Base-by-base conservation (phyloP, 2,797 vertebrate species). In the Margarornis squamiger region DNA sequence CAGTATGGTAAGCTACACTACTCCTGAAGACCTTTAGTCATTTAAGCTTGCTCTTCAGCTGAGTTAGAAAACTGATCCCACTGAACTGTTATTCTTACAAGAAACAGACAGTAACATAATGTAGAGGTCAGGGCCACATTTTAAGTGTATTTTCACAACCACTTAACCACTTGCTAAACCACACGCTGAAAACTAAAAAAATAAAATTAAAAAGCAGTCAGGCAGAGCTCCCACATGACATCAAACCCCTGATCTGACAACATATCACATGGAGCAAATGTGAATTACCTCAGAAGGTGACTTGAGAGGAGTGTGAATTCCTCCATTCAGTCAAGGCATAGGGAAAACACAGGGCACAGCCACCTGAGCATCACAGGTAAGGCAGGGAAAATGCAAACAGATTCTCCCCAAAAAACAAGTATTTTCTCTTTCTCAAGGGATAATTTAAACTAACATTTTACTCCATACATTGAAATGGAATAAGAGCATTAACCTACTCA, bases 201-300 rank as follows among this genome's bases (percentile, higher is more conserved):
- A 2, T 26, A 49, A 49, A 61, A 65, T 7, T 9, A 19, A 57
- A 76, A 77, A 16, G 26, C n/a, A 61, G 26, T 19, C 55, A 91
- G 18, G n/a, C 5, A 57, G 27, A 91, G 30, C 7, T 61, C 14
- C 32, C 12, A 7, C 10, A 46, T 4, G 16, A 62, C 23, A 77
- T 52, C 16, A 46, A 76, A 63, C 34, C 15, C 20, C 7, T 49
- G 34, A 34, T 8, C 14, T 39, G 51, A 30, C 7, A 12, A 46
- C 6, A 3, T 2, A 59, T 23, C 17, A 52, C 3, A 1, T 14
- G 10, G 7, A 81, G 6, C 12, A 58, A 38, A 43, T 6, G 1
- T 7, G 1, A 86, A 59, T 17, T 34, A 71, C 12, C 4, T 10
- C 17, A 58, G n/a, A 34, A 54, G 41, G 4, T 4, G 9, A 45